phyloP scores from a whole-genome alignment of 2,113 vertebrate species.

The Sphaerodactylus townsendi region DNA sequence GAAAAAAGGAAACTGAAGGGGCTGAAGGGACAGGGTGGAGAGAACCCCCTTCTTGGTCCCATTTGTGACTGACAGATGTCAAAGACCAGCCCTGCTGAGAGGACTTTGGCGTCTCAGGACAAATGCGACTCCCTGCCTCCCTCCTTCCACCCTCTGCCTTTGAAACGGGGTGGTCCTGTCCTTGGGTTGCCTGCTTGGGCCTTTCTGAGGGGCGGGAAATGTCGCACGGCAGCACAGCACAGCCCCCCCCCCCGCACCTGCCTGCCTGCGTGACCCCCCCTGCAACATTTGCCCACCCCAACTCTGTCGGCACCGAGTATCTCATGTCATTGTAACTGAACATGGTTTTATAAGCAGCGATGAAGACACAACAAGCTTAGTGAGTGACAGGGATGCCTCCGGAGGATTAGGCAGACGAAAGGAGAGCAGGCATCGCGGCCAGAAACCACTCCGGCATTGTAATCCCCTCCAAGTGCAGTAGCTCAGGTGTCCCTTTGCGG shows the following conservation, averaged over 20 bases:
- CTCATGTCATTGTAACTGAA: neutral
- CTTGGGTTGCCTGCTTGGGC: neutral
- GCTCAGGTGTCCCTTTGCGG: neutral
- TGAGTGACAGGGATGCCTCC: neutral
- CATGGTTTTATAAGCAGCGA: neutral
- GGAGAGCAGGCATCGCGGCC: neutral
- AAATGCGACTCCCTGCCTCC: neutral
- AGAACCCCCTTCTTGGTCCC: neutral
- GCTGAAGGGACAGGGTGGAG: neutral
- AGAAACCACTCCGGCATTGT: too few relatives aligned
- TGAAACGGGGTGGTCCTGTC: neutral
- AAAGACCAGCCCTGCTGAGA: rapidly evolving
- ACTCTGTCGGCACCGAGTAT: too few relatives aligned
- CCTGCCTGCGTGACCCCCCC: neutral
- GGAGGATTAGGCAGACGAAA: neutral
- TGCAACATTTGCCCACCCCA: neutral
- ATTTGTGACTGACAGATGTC: neutral
- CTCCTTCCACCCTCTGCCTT: neutral
- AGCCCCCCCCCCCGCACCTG: neutral
- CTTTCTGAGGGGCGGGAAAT: neutral
- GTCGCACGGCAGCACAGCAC: neutral
- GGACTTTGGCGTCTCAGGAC: neutral
- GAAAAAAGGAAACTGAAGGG: neutral
- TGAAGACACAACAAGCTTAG: neutral
- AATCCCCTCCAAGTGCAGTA: neutral